These are phyloP conservation scores for Parnassius mnemosyne DNA, from an alignment of 2,888 invertebrate species.

Conservation along the genomic window DNA sequence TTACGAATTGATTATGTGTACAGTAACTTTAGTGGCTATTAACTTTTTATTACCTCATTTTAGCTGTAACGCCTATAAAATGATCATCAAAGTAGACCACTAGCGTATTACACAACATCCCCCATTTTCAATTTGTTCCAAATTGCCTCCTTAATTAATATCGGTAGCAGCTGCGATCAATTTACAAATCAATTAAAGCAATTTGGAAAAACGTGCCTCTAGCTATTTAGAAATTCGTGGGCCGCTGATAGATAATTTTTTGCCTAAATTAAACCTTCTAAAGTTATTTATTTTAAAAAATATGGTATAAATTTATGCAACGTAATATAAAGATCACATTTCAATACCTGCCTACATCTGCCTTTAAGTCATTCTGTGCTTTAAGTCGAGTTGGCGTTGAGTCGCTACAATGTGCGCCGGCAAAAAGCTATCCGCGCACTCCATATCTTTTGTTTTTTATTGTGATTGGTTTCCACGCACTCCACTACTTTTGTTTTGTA, in stretches of 20 bases:
- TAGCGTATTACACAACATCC: conserved; percentile 47
- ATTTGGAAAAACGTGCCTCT: conserved; percentile 40
- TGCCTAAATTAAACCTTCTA: not conserved
- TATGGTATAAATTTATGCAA: no score
- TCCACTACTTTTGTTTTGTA: no score
- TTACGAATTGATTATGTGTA: not conserved
- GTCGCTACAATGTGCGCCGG: no score
- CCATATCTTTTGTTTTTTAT: no score
- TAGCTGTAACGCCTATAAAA: conserved; percentile 37
- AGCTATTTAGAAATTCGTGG: conserved; percentile 5
- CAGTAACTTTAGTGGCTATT: conserved; percentile 24
- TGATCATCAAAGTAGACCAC: conserved; percentile 34
- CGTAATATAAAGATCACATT: no score
- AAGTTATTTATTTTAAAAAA: no score
- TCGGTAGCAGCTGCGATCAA: conserved; percentile 61
- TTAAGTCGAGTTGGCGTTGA: no score
- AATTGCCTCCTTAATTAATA: conserved; percentile 68
- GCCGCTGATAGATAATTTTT: conserved; percentile 2
- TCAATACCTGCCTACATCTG: no score
- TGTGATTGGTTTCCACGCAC: no score
- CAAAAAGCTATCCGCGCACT: no score
- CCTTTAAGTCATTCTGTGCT: no score
- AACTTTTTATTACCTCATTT: conserved; percentile 32
- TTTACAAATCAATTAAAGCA: conserved; percentile 70
- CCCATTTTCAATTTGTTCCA: conserved; percentile 64